These are phyloP conservation scores for Aproaerema taeniolella DNA, from an alignment of 2,888 invertebrate genomes.

Conservation along the genomic window DNA sequence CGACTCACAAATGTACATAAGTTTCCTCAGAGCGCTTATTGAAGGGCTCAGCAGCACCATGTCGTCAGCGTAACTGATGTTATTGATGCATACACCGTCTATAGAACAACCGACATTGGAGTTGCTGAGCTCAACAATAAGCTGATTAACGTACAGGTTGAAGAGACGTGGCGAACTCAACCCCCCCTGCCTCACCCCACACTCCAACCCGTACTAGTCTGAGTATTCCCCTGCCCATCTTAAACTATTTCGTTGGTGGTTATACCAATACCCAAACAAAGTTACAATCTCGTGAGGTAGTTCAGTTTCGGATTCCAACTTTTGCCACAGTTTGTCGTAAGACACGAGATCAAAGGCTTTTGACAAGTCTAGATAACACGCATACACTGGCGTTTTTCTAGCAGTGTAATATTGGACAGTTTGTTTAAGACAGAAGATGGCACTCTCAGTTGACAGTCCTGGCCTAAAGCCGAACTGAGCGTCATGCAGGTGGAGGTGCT, in stretches of 20 bases:
- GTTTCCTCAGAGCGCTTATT: neutral
- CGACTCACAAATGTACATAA: neutral
- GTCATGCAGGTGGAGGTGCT: neutral
- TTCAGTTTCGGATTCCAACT: neutral
- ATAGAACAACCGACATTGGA: neutral
- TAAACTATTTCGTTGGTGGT: constrained; percentile 3
- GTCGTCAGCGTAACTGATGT: constrained; percentile 1
- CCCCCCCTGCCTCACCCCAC: constrained; percentile 16
- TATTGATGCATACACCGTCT: constrained; percentile 2
- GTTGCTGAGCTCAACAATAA: constrained; percentile 8
- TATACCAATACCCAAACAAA: constrained; percentile 9
- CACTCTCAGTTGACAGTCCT: neutral
- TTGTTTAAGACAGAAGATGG: constrained; percentile 3
- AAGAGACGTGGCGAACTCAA: constrained; percentile 5
- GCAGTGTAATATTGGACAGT: constrained; percentile 5
- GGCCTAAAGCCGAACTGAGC: constrained; percentile 11
- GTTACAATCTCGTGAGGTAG: neutral
- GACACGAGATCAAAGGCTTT: constrained; percentile 3
- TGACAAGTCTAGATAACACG: constrained; percentile 6
- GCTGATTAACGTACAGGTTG: constrained; percentile 4
- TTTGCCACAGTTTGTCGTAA: constrained; percentile 7
- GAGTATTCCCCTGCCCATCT: constrained; percentile 6
- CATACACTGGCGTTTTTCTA: constrained; percentile 6
- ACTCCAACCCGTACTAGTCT: constrained; percentile 11
- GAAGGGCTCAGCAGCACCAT: constrained; percentile 3